Evolutionary conservation across 2,797 vertebrate species (phyloP).

Genomic region (Aselliscus stoliczkanus): DNA sequence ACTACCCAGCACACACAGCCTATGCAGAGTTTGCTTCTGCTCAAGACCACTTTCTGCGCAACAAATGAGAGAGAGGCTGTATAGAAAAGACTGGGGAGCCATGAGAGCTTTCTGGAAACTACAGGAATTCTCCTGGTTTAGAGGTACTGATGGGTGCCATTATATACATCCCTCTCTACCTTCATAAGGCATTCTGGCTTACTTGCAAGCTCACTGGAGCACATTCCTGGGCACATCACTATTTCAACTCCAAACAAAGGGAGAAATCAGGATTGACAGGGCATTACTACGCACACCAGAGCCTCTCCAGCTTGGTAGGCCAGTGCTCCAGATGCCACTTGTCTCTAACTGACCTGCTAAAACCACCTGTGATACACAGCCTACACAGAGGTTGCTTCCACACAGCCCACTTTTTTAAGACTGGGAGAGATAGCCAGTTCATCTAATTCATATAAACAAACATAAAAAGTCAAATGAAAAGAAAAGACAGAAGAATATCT

Average conservation of each 20-base stretch:
- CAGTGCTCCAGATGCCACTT: background rate
- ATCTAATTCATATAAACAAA: background rate
- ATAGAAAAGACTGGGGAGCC: background rate
- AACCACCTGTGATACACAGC: background rate
- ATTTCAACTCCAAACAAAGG: background rate
- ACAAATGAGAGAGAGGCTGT: background rate
- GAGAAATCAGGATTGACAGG: background rate
- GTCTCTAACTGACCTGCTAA: background rate
- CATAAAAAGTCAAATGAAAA: background rate
- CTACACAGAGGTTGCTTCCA: too few relatives aligned
- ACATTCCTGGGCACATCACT: background rate
- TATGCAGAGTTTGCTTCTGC: background rate
- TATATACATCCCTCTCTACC: background rate
- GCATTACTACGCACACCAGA: background rate
- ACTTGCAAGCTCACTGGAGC: background rate
- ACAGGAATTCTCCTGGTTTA: background rate
- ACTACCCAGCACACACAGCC: background rate
- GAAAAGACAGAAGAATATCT: background rate
- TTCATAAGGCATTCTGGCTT: background rate
- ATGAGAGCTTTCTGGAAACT: background rate
- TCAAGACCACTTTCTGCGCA: background rate
- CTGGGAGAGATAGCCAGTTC: background rate
- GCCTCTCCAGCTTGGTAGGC: background rate
- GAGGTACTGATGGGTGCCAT: background rate
- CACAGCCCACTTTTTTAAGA: too few relatives aligned